Evolutionary conservation across 2,888 invertebrate species (phyloP).

Genomic region (Tuberolachnus salignus): DNA sequence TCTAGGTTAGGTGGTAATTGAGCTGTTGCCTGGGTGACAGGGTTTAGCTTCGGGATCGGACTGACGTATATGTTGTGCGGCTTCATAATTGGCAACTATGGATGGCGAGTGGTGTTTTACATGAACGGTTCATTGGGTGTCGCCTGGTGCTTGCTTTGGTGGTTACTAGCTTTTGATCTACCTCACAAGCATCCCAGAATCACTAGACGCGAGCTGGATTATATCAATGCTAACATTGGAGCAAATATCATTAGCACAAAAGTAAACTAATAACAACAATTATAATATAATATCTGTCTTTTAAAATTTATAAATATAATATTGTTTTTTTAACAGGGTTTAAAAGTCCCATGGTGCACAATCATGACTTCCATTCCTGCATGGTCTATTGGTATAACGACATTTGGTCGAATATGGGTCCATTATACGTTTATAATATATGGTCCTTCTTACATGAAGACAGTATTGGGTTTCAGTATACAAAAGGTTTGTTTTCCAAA

Average conservation of each 20-base stretch:
- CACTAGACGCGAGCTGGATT: slow-evolving; percentile 69
- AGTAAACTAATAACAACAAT: slow-evolving; percentile 60
- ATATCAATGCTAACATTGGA: slow-evolving; percentile 70
- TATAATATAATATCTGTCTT: not conserved
- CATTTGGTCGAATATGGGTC: slow-evolving; percentile 77
- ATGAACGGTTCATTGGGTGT: slow-evolving; percentile 72
- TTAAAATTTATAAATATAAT: not conserved
- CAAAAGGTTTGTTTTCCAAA: slow-evolving; percentile 65
- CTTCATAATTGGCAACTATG: slow-evolving; percentile 71
- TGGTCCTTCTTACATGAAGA: slow-evolving; percentile 75
- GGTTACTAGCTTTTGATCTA: slow-evolving; percentile 72
- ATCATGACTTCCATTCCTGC: slow-evolving; percentile 72
- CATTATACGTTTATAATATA: slow-evolving; percentile 76
- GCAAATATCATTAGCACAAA: slow-evolving; percentile 65
- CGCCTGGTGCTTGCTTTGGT: slow-evolving; percentile 74
- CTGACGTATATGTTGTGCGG: slow-evolving; percentile 75
- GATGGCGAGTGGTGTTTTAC: slow-evolving; percentile 74
- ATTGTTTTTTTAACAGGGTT: slow-evolving; percentile 60
- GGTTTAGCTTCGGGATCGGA: slow-evolving; percentile 77
- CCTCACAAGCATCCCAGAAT: slow-evolving; percentile 74
- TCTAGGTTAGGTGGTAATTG: slow-evolving; percentile 58
- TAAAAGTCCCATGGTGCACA: slow-evolving; percentile 70
- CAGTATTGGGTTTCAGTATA: slow-evolving; percentile 72
- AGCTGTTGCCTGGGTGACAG: slow-evolving; percentile 62
- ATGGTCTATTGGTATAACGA: slow-evolving; percentile 75